phyloP scores from a whole-genome alignment of 2,888 invertebrate species.

The Lasioglossum lativentre region DNA sequence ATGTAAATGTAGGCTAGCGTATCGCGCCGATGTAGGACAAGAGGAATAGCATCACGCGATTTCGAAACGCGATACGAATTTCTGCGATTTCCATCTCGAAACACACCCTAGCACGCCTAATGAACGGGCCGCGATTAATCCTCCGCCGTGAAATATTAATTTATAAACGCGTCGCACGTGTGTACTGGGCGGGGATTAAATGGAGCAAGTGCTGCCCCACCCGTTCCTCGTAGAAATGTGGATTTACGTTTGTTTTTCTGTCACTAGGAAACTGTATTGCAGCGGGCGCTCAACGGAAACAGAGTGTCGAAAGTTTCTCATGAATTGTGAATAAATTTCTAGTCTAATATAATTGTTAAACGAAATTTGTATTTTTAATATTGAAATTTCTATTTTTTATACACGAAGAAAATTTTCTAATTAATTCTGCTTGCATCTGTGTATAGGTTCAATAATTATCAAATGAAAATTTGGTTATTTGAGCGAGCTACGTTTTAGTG shows the following conservation, averaged over 20 bases:
- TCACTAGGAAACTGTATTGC: slow-evolving; percentile 28
- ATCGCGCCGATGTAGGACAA: slow-evolving; percentile 28
- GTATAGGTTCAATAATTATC: no score
- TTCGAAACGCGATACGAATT: not conserved
- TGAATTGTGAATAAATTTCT: no score
- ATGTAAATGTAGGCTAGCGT: slow-evolving; percentile 31
- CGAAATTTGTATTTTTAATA: no score
- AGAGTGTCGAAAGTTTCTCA: not conserved
- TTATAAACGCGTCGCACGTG: slow-evolving; percentile 24
- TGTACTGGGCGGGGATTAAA: slow-evolving; percentile 16
- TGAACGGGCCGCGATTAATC: slow-evolving; percentile 17
- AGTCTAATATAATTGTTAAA: no score
- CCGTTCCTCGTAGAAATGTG: not conserved
- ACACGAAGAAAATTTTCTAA: not conserved
- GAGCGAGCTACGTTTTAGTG: no score
- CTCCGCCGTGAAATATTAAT: slow-evolving; percentile 39
- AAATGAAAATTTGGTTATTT: no score
- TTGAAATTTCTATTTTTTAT: no score
- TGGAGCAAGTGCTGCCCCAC: slow-evolving; percentile 10
- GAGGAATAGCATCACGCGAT: slow-evolving; percentile 6
- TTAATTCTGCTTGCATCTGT: not conserved
- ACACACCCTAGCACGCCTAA: slow-evolving; percentile 12
- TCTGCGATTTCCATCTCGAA: slow-evolving; percentile 20
- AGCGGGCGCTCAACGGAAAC: not conserved
- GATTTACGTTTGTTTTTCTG: slow-evolving; percentile 19